These are phyloP conservation scores for Cyprinodon brontotheroides DNA, from an alignment of 2,113 vertebrate species.

Conservation along the genomic window DNA sequence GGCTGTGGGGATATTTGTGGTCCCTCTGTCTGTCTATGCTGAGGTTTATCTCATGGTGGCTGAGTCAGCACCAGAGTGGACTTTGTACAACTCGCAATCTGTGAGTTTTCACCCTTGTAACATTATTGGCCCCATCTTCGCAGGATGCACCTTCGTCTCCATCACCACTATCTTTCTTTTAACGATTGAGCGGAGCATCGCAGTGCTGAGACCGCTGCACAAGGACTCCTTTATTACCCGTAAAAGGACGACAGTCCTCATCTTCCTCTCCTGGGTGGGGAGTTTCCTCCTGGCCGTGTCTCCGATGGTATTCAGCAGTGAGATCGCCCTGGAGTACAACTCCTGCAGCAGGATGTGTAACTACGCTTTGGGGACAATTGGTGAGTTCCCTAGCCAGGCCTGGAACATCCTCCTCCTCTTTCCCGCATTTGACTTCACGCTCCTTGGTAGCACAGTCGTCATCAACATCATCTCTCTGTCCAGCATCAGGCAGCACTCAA, in stretches of 20 bases:
- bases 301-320: conserved; percentile 77
- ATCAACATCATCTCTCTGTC: conserved; percentile 82
- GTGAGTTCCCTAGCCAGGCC: conserved; percentile 63
- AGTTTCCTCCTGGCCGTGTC: conserved; percentile 79
- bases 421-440: conserved; percentile 81
- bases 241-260: conserved; percentile 75
- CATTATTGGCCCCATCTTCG: conserved; percentile 79
- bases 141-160: conserved; percentile 83
- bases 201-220: conserved; percentile 80
- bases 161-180: conserved; percentile 82
- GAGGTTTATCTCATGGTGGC: conserved; percentile 74
- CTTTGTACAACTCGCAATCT: conserved; percentile 59
- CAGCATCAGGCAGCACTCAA: conserved; percentile 81
- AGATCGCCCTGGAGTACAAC: conserved; percentile 82
- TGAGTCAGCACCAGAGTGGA: conserved; percentile 69
- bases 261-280: conserved; percentile 76
- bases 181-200: conserved; percentile 79
- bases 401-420: conserved; percentile 83
- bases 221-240: conserved; percentile 79
- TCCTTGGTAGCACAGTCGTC: conserved; percentile 77
- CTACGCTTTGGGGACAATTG: conserved; percentile 68
- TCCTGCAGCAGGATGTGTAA: conserved; percentile 84
- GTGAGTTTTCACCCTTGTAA: conserved; percentile 78
- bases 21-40: conserved; percentile 80
- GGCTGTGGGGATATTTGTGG: conserved; percentile 79